A percentile compares a stretch with the other conserved stretches of the same genome.
Evolutionary conservation across 2,113 vertebrate species (phyloP).

Genomic region (Lophura nycthemera): DNA sequence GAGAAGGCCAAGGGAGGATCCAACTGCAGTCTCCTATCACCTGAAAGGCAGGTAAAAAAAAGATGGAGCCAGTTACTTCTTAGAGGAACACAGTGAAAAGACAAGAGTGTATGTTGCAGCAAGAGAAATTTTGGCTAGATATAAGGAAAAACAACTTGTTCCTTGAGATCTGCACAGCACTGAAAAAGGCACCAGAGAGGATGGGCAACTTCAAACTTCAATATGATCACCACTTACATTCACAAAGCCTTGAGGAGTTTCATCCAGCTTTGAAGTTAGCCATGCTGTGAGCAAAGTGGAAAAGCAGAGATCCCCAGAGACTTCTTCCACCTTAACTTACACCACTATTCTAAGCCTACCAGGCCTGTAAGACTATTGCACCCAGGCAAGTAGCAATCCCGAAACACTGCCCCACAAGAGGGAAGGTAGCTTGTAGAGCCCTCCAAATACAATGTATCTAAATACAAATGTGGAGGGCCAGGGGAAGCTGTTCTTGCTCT

Average conservation of each 20-base stretch:
- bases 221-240: not conserved
- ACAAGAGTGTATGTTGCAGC: not conserved
- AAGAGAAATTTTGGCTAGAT: not conserved
- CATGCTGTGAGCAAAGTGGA: not conserved
- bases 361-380: not conserved
- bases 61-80: not conserved
- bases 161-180: not conserved
- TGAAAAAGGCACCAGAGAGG: not conserved
- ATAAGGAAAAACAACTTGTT: not conserved
- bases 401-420: not conserved
- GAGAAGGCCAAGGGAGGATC: not conserved
- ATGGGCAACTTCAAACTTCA: not conserved
- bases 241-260: not conserved
- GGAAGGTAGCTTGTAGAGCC: not conserved
- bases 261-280: not conserved
- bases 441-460: accelerated
- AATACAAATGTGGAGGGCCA: accelerated
- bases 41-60: not conserved
- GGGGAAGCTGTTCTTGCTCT: not conserved
- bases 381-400: not conserved
- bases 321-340: not conserved
- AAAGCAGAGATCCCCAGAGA: not conserved
- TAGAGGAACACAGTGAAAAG: not conserved
- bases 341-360: not conserved
- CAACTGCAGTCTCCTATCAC: not conserved